phyloP scores from a whole-genome alignment of 2,888 invertebrate genomes.

The Leptogaster cylindrica region DNA sequence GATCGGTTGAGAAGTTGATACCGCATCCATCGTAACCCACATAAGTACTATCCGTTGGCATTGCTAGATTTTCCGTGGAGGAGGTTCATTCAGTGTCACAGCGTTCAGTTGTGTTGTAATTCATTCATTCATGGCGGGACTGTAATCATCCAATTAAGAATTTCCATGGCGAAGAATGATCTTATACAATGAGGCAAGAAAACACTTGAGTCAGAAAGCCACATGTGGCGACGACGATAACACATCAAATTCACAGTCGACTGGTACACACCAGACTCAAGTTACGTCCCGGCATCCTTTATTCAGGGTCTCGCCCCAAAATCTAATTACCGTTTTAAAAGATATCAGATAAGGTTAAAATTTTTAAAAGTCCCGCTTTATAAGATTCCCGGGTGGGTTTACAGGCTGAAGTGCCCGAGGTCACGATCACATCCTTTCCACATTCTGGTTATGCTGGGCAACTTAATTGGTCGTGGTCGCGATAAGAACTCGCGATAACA shows the following conservation, averaged over 20 bases:
- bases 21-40: constrained; percentile 21
- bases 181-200: constrained; percentile 12
- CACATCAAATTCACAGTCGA: constrained; percentile 9
- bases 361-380: not conserved
- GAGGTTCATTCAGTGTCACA: constrained; percentile 32
- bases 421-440: not conserved
- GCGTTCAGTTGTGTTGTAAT: constrained; percentile 30
- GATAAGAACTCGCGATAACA: constrained; percentile 14
- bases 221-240: not conserved
- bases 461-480: constrained; percentile 16
- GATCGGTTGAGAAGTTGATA: constrained; percentile 3
- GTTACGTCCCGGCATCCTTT: not conserved
- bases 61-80: constrained; percentile 2
- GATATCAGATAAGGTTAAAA: constrained; percentile 24
- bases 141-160: constrained; percentile 38
- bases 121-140: constrained; percentile 38
- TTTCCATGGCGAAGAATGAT: constrained; percentile 9
- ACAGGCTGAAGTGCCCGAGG: not conserved
- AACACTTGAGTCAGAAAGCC: not conserved
- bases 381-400: constrained; percentile 18
- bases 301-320: constrained; percentile 18
- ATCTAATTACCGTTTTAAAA: constrained; percentile 37
- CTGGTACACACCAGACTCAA: constrained; percentile 12
- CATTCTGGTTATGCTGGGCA: not conserved
- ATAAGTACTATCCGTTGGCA: not conserved